These are phyloP conservation scores for Eucriotettix oculatus DNA, from an alignment of 2,888 invertebrate genomes.

Conservation along the genomic window DNA sequence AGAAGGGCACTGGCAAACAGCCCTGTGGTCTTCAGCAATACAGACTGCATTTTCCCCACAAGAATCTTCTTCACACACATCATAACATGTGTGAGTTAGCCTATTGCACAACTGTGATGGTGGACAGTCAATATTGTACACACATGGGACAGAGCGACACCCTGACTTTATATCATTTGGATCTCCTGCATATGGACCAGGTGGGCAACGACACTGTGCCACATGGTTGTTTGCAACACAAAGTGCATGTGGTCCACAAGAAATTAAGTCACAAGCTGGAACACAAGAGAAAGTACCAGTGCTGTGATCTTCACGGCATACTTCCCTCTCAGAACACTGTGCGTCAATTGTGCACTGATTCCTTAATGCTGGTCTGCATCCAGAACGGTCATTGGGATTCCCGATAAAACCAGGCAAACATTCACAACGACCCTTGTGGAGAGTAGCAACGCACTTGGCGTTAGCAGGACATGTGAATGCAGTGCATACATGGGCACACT, in stretches of 20 bases:
- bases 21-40: slow-evolving; percentile 67
- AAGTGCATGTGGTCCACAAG: slow-evolving; percentile 73
- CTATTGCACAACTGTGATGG: slow-evolving; percentile 65
- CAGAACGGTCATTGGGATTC: slow-evolving; percentile 77
- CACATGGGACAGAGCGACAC: slow-evolving; percentile 60
- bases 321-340: not conserved
- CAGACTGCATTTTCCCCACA: slow-evolving; percentile 82
- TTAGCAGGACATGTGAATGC: slow-evolving; percentile 73
- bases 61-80: slow-evolving; percentile 63
- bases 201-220: slow-evolving; percentile 77
- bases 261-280: slow-evolving; percentile 57
- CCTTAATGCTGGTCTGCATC: slow-evolving; percentile 56
- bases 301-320: slow-evolving; percentile 41
- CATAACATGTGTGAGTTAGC: slow-evolving; percentile 62
- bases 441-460: slow-evolving; percentile 57
- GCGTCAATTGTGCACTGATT: slow-evolving; percentile 64
- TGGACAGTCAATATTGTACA: slow-evolving; percentile 73
- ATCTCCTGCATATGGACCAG: slow-evolving; percentile 72
- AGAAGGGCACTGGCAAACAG: slow-evolving; percentile 70
- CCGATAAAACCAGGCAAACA: slow-evolving; percentile 72
- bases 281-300: slow-evolving; percentile 47
- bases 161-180: slow-evolving; percentile 60
- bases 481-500: slow-evolving; percentile 61
- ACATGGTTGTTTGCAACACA: slow-evolving; percentile 82
- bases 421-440: slow-evolving; percentile 63